Evolutionary conservation across 2,113 vertebrate species (phyloP).

Genomic region (Tyrannus savana): DNA sequence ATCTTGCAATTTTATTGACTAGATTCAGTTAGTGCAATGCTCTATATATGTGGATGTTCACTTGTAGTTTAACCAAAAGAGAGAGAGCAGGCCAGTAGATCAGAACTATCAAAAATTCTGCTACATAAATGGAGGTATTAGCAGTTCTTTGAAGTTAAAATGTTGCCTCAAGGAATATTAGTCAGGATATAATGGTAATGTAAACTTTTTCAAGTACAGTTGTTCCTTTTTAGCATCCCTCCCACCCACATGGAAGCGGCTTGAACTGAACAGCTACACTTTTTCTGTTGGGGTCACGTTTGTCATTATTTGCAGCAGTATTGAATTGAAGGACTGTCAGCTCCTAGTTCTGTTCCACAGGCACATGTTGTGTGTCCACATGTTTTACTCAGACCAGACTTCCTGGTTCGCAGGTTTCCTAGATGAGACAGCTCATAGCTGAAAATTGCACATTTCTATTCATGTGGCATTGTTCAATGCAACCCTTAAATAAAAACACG

Average conservation of each 20-base stretch:
- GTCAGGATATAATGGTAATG: background rate
- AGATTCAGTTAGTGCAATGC: background rate
- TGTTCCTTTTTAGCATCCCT: background rate
- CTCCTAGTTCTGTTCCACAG: background rate
- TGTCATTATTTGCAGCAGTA: background rate
- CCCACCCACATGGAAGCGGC: background rate
- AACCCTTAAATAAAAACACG: background rate
- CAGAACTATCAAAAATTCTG: conserved; percentile 21
- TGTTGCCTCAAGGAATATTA: background rate
- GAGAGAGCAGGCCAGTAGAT: background rate
- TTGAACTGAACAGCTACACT: background rate
- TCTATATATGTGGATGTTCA: background rate
- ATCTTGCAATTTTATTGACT: conserved; percentile 41
- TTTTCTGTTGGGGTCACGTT: background rate
- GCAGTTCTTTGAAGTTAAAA: conserved; percentile 20
- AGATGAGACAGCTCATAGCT: background rate
- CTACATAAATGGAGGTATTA: background rate
- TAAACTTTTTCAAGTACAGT: conserved; percentile 41
- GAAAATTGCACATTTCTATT: background rate
- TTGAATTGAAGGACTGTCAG: background rate
- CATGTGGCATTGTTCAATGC: background rate
- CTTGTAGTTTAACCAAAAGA: background rate
- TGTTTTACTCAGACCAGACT: background rate
- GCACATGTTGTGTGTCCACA: background rate
- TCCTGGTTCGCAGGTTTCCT: conserved; percentile 12